phyloP scores from a whole-genome alignment of 2,113 vertebrate species.

The Hypomesus transpacificus region DNA sequence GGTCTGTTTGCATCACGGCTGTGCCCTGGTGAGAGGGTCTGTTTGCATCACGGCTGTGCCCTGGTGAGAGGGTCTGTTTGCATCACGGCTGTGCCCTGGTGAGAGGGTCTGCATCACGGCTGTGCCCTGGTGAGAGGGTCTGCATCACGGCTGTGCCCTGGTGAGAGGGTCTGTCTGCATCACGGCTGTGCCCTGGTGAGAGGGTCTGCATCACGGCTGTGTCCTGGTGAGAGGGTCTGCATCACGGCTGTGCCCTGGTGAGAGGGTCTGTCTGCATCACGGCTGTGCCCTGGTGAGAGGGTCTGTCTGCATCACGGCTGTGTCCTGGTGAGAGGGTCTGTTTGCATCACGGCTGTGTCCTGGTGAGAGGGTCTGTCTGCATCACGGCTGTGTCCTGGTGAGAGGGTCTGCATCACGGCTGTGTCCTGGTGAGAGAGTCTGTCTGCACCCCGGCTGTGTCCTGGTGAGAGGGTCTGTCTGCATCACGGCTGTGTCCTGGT shows the following conservation, averaged over 20 bases:
- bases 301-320: constrained; percentile 38
- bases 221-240: too few species aligned
- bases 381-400: constrained; percentile 32
- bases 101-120: constrained; percentile 21
- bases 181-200: too few species aligned
- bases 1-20: constrained; percentile 37
- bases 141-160: too few species aligned
- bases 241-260: too few species aligned
- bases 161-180: too few species aligned
- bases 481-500: too few species aligned
- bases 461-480: too few species aligned
- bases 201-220: too few species aligned
- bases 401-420: constrained; percentile 37
- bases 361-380: constrained; percentile 35
- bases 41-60: constrained; percentile 39
- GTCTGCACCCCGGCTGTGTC: background rate
- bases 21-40: constrained; percentile 26
- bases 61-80: constrained; percentile 31
- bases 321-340: constrained; percentile 30
- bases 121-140: too few species aligned
- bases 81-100: constrained; percentile 36
- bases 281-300: too few species aligned
- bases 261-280: too few species aligned
- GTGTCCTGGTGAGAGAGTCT: constrained; percentile 36
- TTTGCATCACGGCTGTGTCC: constrained; percentile 36